Conservation (phyloP, 1,140 invertebrate species). For the Lucilia cuprina region DNA sequence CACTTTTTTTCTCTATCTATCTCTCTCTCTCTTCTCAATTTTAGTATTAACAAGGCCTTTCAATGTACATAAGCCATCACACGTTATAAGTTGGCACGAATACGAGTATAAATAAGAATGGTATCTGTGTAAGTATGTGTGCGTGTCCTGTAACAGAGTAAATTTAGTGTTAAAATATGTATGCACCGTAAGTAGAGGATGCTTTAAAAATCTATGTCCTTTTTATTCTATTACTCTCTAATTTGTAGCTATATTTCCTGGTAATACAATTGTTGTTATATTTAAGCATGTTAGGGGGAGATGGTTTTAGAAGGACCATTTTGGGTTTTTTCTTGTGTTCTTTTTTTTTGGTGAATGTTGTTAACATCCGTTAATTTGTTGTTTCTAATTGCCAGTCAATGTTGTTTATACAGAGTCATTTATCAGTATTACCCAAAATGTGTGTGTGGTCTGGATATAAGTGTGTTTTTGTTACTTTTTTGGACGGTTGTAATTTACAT, state of each 20-base stretch:
- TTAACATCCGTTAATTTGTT: conserved; percentile 34
- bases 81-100: neutral
- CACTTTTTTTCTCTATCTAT: neutral
- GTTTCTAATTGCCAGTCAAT: conserved; percentile 30
- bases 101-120: neutral
- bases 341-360: neutral
- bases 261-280: neutral
- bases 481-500: neutral
- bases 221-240: no score
- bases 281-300: neutral
- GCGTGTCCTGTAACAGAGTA: neutral
- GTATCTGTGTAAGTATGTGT: neutral
- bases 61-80: neutral
- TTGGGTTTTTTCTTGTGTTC: neutral
- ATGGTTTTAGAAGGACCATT: neutral
- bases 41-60: conserved; percentile 12
- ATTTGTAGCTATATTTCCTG: no score
- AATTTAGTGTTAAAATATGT: conserved; percentile 5
- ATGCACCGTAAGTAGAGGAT: neutral
- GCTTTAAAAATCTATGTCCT: neutral
- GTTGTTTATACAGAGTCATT: conserved; percentile 22
- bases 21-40: neutral
- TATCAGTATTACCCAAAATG: neutral
- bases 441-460: neutral
- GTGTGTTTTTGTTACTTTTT: neutral